Base-by-base conservation (phyloP, 2,888 invertebrate genomes). In the Melinaea marsaeus region DNA sequence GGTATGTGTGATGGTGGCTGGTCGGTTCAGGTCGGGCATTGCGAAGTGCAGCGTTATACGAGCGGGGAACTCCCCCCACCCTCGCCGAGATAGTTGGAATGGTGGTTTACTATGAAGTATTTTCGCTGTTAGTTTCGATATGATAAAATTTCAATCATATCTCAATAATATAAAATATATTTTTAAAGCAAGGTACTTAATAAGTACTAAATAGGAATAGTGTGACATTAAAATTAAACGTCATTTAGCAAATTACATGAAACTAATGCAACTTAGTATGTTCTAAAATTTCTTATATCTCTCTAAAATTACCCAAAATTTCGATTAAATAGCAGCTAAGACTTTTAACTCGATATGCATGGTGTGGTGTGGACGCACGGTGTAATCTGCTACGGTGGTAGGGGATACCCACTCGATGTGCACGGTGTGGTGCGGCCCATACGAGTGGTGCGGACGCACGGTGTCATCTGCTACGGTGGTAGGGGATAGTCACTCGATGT, bases 61-160 rank as follows among this genome's bases (percentile, higher is more conserved):
- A 4, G 97, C 92, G 0, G 96, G 96, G 86, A 98, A 98, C 88
- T 98, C 97, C 11, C 98, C 98, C 98, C 98, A 98, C 22, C 98
- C 98, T 64, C 96, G 93, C 47, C 97, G 92, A 0, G 95, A 94
- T 63, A 98, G 81, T 84, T 97, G 96, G 90, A 95, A 98, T 0
- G 97, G 98, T 0, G 95, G 92, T 46, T 93, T 91, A 63, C 95
- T 95, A 83, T 42, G 47, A 48, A 13, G 34, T 48, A 4, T n/a
- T 2, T 13, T 48, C 4, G 3, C n/a, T 48, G 22, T 48, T 9
- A 42, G 42, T 9, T 42, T 42, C 11, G 37, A 9, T 42, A 42
- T 2, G 11, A 42, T 42, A 9, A 37, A 6, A 37, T 7, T 37
- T 37, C 37, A 37, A 37, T 6, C 37, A 37, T 37, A 7, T 4